Percentiles rank a stretch among this genome's conserved stretches.
These are phyloP conservation scores for Mesocentrotus franciscanus DNA, from an alignment of 53 echinoderm and acorn worm genomes.

Conservation along the genomic window DNA sequence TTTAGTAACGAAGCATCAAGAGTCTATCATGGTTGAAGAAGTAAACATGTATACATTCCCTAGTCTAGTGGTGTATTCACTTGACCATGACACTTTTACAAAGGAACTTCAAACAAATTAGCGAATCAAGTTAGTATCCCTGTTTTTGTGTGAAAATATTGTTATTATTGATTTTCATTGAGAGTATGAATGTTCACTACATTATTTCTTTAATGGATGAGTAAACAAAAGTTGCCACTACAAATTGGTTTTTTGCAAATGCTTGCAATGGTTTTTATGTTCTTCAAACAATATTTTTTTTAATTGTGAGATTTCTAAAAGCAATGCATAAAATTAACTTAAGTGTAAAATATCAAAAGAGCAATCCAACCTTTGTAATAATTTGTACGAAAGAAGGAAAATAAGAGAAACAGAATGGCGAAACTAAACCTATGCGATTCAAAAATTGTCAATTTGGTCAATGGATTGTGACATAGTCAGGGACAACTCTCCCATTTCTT, in stretches of 20 bases:
- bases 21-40: neutral
- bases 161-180: neutral
- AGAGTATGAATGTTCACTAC: neutral
- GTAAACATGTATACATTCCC: neutral
- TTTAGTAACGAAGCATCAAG: neutral
- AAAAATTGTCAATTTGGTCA: too few species aligned
- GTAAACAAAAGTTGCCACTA: neutral
- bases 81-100: neutral
- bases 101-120: neutral
- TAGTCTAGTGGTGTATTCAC: neutral
- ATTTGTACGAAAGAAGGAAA: too few species aligned
- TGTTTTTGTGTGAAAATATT: neutral
- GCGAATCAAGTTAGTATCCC: neutral
- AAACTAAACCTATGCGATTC: too few species aligned
- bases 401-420: too few species aligned
- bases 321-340: neutral
- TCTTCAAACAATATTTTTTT: neutral
- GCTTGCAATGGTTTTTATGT: neutral
- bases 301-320: neutral
- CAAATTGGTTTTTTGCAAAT: neutral
- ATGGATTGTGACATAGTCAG: too few species aligned
- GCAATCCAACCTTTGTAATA: too few species aligned
- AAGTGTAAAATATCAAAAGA: neutral
- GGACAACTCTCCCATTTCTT: too few species aligned
- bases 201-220: neutral